These are phyloP conservation scores for Hemistola chrysoprasaria DNA, from an alignment of 2,888 invertebrate genomes.

Conservation along the genomic window DNA sequence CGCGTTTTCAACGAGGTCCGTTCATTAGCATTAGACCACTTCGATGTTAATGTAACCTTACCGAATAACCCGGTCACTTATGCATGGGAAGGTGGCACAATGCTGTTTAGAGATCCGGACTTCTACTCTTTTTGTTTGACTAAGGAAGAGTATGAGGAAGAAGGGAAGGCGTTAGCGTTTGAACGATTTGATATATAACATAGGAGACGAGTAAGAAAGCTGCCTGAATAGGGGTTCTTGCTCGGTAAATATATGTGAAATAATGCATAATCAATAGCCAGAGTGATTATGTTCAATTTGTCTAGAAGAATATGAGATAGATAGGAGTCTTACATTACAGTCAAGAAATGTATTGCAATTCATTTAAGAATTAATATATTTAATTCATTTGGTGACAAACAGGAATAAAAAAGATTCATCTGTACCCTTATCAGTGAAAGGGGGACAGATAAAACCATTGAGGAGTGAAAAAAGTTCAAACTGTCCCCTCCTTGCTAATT, in stretches of 20 bases:
- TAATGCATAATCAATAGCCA: no score
- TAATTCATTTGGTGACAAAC: no score
- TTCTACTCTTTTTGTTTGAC: slow-evolving; percentile 89
- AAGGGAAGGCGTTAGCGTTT: slow-evolving; percentile 84
- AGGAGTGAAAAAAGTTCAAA: no score
- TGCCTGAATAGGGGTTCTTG: slow-evolving; percentile 49
- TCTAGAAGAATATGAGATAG: no score
- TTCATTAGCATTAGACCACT: slow-evolving; percentile 88
- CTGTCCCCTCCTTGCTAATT: no score
- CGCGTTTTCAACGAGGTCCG: slow-evolving; percentile 86
- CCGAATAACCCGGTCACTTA: slow-evolving; percentile 88
- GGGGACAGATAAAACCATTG: no score
- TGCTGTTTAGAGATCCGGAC: slow-evolving; percentile 87
- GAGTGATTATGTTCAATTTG: no score
- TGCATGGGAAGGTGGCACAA: slow-evolving; percentile 94
- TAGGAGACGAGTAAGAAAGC: slow-evolving; percentile 64
- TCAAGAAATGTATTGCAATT: no score
- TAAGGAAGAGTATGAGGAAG: slow-evolving; percentile 94
- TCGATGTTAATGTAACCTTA: slow-evolving; percentile 86
- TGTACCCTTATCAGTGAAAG: no score
- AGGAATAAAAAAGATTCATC: no score
- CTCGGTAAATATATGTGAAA: slow-evolving; percentile 39
- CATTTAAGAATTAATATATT: no score
- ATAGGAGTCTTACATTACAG: no score
- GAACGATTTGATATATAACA: slow-evolving; percentile 81